A percentile compares a stretch with the other conserved stretches of the same genome.
These are phyloP conservation scores for Anser brachyrhynchus DNA, from an alignment of 2,113 vertebrate genomes.

Conservation along the genomic window DNA sequence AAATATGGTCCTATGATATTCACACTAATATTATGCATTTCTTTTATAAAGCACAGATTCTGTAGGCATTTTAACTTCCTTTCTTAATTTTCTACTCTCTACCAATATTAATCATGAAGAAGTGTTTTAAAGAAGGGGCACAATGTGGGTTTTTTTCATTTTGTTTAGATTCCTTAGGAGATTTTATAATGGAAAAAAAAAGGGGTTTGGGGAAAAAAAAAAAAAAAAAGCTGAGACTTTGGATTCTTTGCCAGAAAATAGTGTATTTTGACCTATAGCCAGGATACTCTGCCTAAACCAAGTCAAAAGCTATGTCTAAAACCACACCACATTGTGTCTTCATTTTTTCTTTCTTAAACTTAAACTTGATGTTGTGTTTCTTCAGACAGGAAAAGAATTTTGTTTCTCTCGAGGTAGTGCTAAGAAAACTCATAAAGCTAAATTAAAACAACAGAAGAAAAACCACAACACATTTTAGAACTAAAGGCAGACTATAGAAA, in stretches of 20 bases:
- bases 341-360: not conserved
- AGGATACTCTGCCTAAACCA: not conserved
- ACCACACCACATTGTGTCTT: rapidly evolving
- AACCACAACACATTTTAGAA: not conserved
- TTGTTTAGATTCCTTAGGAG: not conserved
- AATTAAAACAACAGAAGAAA: not conserved
- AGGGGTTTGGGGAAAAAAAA: not conserved
- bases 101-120: not conserved
- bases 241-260: not conserved
- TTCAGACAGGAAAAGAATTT: not conserved
- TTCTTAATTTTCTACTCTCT: not conserved
- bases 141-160: not conserved
- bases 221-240: not conserved
- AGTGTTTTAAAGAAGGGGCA: not conserved
- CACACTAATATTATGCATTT: not conserved
- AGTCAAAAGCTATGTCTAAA: not conserved
- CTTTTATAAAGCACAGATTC: not conserved
- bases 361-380: not conserved
- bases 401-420: not conserved
- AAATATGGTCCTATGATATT: not conserved
- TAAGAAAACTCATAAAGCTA: not conserved
- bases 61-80: not conserved
- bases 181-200: not conserved
- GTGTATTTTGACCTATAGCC: not conserved
- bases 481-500: not conserved